phyloP scores from a whole-genome alignment of 2,113 vertebrate genomes.

The Numenius arquata region DNA sequence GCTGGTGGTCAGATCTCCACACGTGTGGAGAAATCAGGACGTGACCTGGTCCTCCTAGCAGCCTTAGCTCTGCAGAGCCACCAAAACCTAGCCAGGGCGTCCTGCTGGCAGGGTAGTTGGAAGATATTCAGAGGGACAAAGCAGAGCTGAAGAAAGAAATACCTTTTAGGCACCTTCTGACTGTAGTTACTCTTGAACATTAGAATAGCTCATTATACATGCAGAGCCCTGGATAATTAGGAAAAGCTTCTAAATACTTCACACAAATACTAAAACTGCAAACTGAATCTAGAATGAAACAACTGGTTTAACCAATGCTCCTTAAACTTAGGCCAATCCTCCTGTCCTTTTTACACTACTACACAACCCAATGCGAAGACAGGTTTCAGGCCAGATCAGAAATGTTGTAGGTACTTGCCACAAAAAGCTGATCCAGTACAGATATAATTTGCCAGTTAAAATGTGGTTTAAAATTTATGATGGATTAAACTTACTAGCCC shows the following conservation, averaged over 20 bases:
- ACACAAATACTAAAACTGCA: not conserved
- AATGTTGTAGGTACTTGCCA: not conserved
- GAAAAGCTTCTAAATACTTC: not conserved
- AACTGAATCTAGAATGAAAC: not conserved
- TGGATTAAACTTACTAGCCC: not conserved
- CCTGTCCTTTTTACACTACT: not conserved
- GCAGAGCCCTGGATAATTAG: not conserved
- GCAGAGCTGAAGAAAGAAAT: not conserved
- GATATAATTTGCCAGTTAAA: not conserved
- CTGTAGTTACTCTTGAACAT: not conserved
- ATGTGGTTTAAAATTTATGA: not conserved
- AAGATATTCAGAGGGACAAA: not conserved
- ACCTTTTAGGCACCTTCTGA: not conserved
- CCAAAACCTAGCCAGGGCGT: not conserved
- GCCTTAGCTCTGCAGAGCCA: not conserved
- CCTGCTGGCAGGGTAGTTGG: not conserved
- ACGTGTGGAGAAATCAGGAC: not conserved
- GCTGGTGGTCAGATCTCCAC: not conserved
- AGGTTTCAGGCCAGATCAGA: not conserved
- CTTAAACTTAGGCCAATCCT: not conserved
- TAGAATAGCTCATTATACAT: not conserved
- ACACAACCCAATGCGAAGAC: not conserved
- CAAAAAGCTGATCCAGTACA: not conserved
- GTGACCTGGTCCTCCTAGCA: not conserved
- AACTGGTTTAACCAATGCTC: not conserved